These are phyloP conservation scores for Labroides dimidiatus DNA, from an alignment of 2,797 vertebrate species.

Conservation along the genomic window DNA sequence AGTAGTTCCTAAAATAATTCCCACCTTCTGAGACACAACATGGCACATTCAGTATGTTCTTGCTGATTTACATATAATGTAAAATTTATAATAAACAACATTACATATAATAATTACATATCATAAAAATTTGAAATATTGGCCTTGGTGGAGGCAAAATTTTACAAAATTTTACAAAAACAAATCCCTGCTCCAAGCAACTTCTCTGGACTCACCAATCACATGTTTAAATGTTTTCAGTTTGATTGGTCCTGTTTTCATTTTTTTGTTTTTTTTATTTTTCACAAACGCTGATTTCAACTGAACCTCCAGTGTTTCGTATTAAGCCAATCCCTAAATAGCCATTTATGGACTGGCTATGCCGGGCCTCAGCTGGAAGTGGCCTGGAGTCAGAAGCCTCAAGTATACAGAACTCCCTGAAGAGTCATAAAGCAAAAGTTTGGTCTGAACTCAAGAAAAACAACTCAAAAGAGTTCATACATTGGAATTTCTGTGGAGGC, in stretches of 20 bases:
- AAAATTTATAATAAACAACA: too few species aligned
- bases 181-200: neutral
- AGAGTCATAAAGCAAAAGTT: constrained; percentile 2
- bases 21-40: too few species aligned
- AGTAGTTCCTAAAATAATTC: too few species aligned
- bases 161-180: too few species aligned
- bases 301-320: too few species aligned
- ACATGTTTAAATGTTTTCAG: constrained; percentile 6
- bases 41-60: too few species aligned
- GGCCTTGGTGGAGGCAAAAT: neutral
- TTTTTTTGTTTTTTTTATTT: too few species aligned
- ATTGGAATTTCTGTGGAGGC: constrained; percentile 22
- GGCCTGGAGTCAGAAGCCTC: constrained; percentile 7
- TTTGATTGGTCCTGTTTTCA: neutral
- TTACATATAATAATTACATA: too few species aligned
- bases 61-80: too few species aligned
- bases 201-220: neutral
- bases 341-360: constrained; percentile 23
- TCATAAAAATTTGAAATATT: too few species aligned
- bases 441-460: neutral
- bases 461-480: neutral
- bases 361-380: constrained; percentile 15
- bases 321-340: constrained; percentile 38
- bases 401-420: constrained; percentile 10
- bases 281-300: too few species aligned